Base-by-base conservation (phyloP, 2,888 invertebrate genomes). In the Cheilosia soror region DNA sequence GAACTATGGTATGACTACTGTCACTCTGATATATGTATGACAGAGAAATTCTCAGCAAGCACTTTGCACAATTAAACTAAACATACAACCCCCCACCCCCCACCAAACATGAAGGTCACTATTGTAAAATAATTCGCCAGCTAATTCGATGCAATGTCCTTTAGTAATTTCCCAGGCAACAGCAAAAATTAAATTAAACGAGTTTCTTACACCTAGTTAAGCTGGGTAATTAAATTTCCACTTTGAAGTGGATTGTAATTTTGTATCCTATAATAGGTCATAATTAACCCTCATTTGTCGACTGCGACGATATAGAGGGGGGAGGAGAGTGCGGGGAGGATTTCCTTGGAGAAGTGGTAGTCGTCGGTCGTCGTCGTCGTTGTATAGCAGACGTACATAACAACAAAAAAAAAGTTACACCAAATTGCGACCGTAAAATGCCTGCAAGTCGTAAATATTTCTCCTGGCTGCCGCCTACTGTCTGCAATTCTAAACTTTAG, bases 281-380 rank as follows among this genome's bases (percentile, higher is more conserved):
- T 83, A 78, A 73, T 78, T 78, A 78, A 83, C 78, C 78, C 73
- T 73, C 72, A 73, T 83, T 78, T 83, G 82, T 73, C 66, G 78
- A 60, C 49, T 49, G n/a, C 53, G 47, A 82, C 60, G 29, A 37
- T n/a, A 15, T 20, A 20, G 0, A 20, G 20, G 1, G 20, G 20
- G 2, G 25, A 7, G 9, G 27, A 20, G 40, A 7, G 42, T 4
- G 20, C 9, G 33, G 13, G 25, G 13, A 9, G 40, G 49, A 68
- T 31, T 53, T 47, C 37, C n/a, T 62, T 27, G 9, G 27, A 40
- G 15, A 44, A 44, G 51, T 31, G 49, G 55, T 47, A 40, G 7
- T 33, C 25, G 25, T 20, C 20, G 49, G 55, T 47, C 31, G 7
- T 33, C 25, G 25, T 20, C 20, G 15, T 33, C 31, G 33, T 4